Conservation (phyloP, 2,888 invertebrate genomes). For the Branchipolynoe longqiensis region DNA sequence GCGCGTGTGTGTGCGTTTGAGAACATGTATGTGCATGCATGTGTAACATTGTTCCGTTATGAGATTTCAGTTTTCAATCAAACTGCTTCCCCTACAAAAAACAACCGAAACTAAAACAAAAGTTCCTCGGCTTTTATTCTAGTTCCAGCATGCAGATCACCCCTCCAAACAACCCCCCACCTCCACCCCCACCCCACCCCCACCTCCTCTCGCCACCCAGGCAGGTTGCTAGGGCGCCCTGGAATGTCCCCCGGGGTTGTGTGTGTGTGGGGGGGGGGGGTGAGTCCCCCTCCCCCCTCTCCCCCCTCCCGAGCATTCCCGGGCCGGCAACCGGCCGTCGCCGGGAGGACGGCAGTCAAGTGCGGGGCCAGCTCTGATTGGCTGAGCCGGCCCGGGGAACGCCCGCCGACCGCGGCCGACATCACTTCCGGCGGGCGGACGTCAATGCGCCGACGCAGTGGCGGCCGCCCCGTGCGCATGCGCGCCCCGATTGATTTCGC, state of each 20-base stretch:
- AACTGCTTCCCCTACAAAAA: too few relatives aligned
- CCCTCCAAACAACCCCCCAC: too few relatives aligned
- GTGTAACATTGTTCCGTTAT: too few relatives aligned
- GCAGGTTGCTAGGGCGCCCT: conserved; percentile 39
- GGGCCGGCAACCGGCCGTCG: conserved; percentile 5
- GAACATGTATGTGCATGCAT: too few relatives aligned
- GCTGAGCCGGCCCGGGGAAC: not conserved
- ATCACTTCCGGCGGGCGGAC: conserved; percentile 42
- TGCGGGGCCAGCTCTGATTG: conserved; percentile 19
- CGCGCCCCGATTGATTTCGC: conserved; percentile 26
- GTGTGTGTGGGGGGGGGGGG: too few relatives aligned
- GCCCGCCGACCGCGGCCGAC: not conserved
- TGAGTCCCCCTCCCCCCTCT: too few relatives aligned
- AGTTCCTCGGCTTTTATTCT: too few relatives aligned
- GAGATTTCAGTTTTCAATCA: too few relatives aligned
- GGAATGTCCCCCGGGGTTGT: conserved; percentile 35
- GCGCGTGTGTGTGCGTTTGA: too few relatives aligned
- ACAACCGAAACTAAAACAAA: too few relatives aligned
- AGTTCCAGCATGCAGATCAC: too few relatives aligned
- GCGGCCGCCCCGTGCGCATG: not conserved
- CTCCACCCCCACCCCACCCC: too few relatives aligned
- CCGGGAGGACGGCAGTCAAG: conserved; percentile 42
- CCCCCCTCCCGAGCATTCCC: not conserved
- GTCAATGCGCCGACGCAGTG: conserved; percentile 39
- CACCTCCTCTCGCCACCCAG: not conserved